A percentile compares a stretch with the other conserved stretches of the same genome.
Conservation (phyloP, 1,140 invertebrate species). For the Bombus impatiens region DNA sequence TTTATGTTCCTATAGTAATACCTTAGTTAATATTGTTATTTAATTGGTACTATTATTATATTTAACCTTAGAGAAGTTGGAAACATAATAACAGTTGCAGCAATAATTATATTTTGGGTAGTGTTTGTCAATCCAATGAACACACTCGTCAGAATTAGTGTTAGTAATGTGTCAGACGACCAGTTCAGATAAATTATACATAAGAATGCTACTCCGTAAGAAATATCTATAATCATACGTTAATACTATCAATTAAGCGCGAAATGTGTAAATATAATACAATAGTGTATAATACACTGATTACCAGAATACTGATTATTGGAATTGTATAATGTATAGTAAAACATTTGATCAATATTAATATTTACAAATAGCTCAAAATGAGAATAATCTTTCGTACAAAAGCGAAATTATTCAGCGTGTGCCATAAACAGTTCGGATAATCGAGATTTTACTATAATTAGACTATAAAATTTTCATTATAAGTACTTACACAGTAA, state of each 20-base stretch:
- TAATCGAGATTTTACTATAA: too few species aligned
- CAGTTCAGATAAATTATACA: constrained; percentile 68
- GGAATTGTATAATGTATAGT: too few species aligned
- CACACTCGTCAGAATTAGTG: constrained; percentile 81
- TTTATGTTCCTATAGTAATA: too few species aligned
- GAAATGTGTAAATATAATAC: too few species aligned
- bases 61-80: constrained; percentile 83
- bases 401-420: too few species aligned
- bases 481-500: constrained; percentile 71
- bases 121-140: constrained; percentile 83
- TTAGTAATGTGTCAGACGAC: constrained; percentile 73
- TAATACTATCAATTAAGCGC: neutral
- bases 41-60: neutral
- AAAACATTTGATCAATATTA: too few species aligned
- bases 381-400: too few species aligned
- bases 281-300: too few species aligned
- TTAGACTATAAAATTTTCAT: neutral
- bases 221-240: constrained; percentile 36
- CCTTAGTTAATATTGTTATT: too few species aligned
- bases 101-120: constrained; percentile 81
- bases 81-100: constrained; percentile 84
- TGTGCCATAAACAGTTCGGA: too few species aligned
- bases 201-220: constrained; percentile 29
- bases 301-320: too few species aligned
- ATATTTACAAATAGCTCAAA: too few species aligned